A percentile compares a stretch with the other conserved stretches of the same genome.
phyloP scores from a whole-genome alignment of 2,113 vertebrate species.

The Phodopus roborovskii region DNA sequence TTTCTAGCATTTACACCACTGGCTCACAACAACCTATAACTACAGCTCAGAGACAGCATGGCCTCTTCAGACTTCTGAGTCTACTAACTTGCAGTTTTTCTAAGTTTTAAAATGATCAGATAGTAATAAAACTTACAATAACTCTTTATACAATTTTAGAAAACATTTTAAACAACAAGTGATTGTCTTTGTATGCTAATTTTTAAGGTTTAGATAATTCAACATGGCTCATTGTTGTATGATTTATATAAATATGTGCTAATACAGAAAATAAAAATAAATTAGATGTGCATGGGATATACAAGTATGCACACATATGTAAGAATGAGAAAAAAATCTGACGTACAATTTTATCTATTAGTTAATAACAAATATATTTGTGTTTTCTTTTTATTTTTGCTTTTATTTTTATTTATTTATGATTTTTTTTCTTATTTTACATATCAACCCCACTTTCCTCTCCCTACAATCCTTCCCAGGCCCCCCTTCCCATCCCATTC shows the following conservation, averaged over 20 bases:
- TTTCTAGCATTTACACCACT: background rate
- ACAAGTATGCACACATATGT: background rate
- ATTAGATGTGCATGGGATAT: background rate
- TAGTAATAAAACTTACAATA: background rate
- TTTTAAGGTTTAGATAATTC: background rate
- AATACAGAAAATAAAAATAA: background rate
- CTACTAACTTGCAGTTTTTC: background rate
- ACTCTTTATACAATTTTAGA: background rate
- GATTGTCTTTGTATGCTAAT: background rate
- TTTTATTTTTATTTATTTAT: too few relatives aligned
- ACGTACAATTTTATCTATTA: background rate
- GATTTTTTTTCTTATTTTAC: too few relatives aligned
- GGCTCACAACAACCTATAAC: background rate
- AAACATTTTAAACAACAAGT: background rate
- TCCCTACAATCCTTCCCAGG: too few relatives aligned
- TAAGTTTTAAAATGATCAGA: slow-evolving; percentile 9
- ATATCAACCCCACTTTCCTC: too few relatives aligned
- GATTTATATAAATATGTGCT: background rate
- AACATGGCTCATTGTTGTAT: background rate
- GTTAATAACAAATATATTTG: background rate
- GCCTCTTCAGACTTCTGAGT: background rate
- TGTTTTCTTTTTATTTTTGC: background rate
- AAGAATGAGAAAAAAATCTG: background rate
- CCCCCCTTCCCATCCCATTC: too few relatives aligned
- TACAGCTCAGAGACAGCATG: background rate